phyloP scores from a whole-genome alignment of 92 coral and sea anemone species.

The Umimayanthus chanpuru region DNA sequence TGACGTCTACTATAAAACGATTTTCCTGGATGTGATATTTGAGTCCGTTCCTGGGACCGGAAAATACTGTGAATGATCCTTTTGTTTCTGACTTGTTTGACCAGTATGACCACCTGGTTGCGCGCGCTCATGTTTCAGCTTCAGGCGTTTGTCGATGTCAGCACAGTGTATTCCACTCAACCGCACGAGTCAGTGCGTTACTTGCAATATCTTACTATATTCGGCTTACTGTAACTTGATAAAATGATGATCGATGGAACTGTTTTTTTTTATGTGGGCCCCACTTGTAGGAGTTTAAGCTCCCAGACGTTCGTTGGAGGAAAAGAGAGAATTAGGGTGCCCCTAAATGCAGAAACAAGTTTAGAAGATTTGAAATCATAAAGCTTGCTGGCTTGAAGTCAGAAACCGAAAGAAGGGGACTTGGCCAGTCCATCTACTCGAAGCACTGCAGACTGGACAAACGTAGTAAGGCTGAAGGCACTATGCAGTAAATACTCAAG shows the following conservation, averaged over 20 bases:
- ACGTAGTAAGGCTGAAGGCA: conserved; percentile 23
- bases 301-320: no score
- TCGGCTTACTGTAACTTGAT: no score
- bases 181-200: no score
- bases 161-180: no score
- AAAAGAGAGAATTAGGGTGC: no score
- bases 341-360: no score
- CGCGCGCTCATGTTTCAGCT: neutral
- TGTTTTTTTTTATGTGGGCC: no score
- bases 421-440: conserved; percentile 48
- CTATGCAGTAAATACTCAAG: conserved; percentile 55
- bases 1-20: neutral
- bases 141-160: no score
- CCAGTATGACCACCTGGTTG: neutral
- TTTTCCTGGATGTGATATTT: conserved; percentile 14
- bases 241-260: no score
- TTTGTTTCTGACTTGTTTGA: no score
- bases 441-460: conserved; percentile 51
- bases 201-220: no score
- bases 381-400: conserved; percentile 43
- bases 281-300: no score
- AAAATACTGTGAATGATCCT: neutral
- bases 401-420: conserved; percentile 59
- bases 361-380: neutral
- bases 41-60: neutral